phyloP scores from a whole-genome alignment of 2,797 vertebrate species.

The Pelodytes ibericus region DNA sequence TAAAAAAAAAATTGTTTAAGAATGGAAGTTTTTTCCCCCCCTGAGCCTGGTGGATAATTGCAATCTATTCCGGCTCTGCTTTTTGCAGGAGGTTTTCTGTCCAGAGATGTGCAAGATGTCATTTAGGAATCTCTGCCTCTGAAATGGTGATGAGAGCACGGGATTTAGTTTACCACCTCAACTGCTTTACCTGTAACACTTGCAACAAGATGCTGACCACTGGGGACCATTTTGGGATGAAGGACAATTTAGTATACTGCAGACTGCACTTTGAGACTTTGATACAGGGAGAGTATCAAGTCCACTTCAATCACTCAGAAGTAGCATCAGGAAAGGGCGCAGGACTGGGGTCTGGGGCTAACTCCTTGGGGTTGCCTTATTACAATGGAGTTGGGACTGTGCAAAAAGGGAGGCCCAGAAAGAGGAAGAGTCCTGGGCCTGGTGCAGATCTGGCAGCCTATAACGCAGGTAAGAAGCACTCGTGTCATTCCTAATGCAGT shows the following conservation, averaged over 20 bases:
- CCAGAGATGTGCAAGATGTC: constrained; percentile 96
- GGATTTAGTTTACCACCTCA: constrained; percentile 97
- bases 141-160: constrained; percentile 99
- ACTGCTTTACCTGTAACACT: constrained; percentile 96
- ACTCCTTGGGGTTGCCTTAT: constrained; percentile 92
- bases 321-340: constrained; percentile 87
- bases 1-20: no score
- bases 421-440: constrained; percentile 94
- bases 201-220: constrained; percentile 98
- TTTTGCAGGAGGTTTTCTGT: constrained; percentile 94
- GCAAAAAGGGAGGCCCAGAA: constrained; percentile 95
- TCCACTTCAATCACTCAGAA: constrained; percentile 93
- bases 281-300: constrained; percentile 95
- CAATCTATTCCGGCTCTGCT: constrained; percentile 23
- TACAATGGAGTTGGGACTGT: constrained; percentile 97
- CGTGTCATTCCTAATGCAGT: constrained; percentile 6
- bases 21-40: no score
- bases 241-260: constrained; percentile 98
- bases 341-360: constrained; percentile 79
- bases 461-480: constrained; percentile 87
- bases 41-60: not conserved
- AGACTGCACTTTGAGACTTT: constrained; percentile 97
- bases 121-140: constrained; percentile 96
- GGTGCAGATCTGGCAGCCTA: constrained; percentile 94
- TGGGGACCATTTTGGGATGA: constrained; percentile 98